Conservation (phyloP, 2,888 invertebrate species). For the Drosophila glabriapex region DNA sequence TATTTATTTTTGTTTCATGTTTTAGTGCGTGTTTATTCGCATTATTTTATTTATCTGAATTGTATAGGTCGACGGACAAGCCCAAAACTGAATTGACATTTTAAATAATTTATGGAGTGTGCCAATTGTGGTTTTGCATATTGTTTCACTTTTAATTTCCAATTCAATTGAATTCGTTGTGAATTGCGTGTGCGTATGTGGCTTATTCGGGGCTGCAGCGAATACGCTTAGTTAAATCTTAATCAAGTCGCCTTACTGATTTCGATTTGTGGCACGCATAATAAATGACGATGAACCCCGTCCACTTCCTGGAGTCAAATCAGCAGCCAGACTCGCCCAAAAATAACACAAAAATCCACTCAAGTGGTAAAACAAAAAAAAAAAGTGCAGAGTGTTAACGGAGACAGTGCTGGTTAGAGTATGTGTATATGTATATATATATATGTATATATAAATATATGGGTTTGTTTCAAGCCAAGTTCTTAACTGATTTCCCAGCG, state of each 20-base stretch:
- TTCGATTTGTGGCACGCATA: conserved; percentile 79
- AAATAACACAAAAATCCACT: conserved; percentile 80
- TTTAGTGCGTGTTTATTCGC: conserved; percentile 22
- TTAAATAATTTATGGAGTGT: conserved; percentile 65
- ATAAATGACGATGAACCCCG: conserved; percentile 64
- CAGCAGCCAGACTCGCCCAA: conserved; percentile 35
- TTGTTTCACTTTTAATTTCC: conserved; percentile 37
- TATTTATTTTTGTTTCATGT: conserved; percentile 24
- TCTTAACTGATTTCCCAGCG: conserved; percentile 79
- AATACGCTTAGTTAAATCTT: conserved; percentile 77
- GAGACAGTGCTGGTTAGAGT: conserved; percentile 49
- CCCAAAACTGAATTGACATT: conserved; percentile 52
- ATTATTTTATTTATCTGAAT: conserved; percentile 8
- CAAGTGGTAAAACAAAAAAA: conserved; percentile 77
- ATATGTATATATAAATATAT: conserved; percentile 24
- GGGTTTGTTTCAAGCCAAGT: conserved; percentile 64
- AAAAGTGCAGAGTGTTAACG: conserved; percentile 63
- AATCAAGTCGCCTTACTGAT: conserved; percentile 77
- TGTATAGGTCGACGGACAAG: conserved; percentile 8
- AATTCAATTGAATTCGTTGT: conserved; percentile 58
- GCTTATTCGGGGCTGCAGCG: conserved; percentile 28
- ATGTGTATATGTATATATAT: conserved; percentile 16
- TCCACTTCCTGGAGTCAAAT: conserved; percentile 13
- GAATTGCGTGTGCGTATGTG: conserved; percentile 26
- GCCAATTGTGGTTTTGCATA: conserved; percentile 29